These are phyloP conservation scores for Phalacrocorax aristotelis DNA, from an alignment of 2,113 vertebrate genomes.

Conservation along the genomic window DNA sequence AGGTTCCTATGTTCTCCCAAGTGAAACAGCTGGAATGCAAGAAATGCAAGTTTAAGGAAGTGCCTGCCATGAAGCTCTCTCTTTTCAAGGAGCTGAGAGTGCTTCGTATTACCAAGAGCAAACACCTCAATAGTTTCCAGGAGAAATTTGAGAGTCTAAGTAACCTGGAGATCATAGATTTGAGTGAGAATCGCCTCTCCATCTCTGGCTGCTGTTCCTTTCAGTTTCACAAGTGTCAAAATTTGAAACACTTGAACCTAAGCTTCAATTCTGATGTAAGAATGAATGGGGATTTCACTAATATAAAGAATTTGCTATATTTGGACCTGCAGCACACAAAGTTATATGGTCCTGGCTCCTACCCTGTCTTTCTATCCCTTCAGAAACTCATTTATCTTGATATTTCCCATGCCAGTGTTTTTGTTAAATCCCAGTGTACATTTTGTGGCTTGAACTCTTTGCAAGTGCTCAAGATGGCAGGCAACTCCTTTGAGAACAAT, in stretches of 20 bases:
- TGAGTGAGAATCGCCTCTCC: conserved; percentile 70
- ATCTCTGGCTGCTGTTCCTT: conserved; percentile 34
- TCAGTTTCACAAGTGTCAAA: not conserved
- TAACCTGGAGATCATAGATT: conserved; percentile 68
- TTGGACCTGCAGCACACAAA: conserved; percentile 74
- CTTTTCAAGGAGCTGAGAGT: conserved; percentile 66
- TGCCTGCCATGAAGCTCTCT: not conserved
- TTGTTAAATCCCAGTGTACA: conserved; percentile 41
- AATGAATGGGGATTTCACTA: conserved; percentile 26
- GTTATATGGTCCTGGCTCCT: conserved; percentile 12
- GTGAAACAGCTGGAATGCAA: conserved; percentile 65
- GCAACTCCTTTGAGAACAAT: conserved; percentile 71
- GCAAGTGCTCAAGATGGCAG: conserved; percentile 75
- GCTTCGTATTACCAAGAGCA: conserved; percentile 60
- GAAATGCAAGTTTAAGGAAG: not conserved
- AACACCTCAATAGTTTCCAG: not conserved
- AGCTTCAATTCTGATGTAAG: conserved; percentile 73
- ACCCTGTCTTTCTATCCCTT: conserved; percentile 69
- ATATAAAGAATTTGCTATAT: conserved; percentile 57
- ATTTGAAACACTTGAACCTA: conserved; percentile 73
- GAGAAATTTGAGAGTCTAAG: not conserved
- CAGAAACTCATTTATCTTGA: conserved; percentile 75
- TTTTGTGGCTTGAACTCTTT: conserved; percentile 73
- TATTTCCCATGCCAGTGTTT: conserved; percentile 71
- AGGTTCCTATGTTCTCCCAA: not conserved